Conservation (phyloP, 2,888 invertebrate genomes). For the Drosophila affinis region DNA sequence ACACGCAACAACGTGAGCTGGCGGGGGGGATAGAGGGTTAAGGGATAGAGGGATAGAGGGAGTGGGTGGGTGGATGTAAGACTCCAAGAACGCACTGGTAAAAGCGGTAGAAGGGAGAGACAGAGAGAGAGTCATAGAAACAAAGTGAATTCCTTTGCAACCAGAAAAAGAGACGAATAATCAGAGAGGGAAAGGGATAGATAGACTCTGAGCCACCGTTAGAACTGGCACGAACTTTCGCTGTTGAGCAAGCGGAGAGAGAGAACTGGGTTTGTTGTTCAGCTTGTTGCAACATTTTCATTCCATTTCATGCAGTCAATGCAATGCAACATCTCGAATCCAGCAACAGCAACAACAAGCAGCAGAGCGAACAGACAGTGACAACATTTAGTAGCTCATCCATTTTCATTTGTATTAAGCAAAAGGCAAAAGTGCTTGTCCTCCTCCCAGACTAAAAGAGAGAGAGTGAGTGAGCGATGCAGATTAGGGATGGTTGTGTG, state of each 20-base stretch:
- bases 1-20: slow-evolving; percentile 43
- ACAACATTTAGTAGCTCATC: slow-evolving; percentile 77
- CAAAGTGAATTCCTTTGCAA: slow-evolving; percentile 42
- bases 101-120: not conserved
- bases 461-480: not conserved
- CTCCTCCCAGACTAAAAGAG: not conserved
- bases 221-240: slow-evolving; percentile 14
- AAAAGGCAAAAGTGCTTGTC: slow-evolving; percentile 60
- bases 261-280: slow-evolving; percentile 43
- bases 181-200: not conserved
- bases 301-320: slow-evolving; percentile 66
- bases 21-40: not conserved
- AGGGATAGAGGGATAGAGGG: not conserved
- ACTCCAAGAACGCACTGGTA: not conserved
- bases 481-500: not conserved
- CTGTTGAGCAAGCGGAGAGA: not conserved
- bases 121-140: slow-evolving; percentile 33
- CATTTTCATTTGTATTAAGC: slow-evolving; percentile 78
- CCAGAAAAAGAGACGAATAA: not conserved
- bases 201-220: not conserved
- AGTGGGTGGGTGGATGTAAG: not conserved
- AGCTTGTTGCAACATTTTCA: slow-evolving; percentile 68
- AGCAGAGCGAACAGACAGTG: slow-evolving; percentile 36
- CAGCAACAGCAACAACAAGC: slow-evolving; percentile 28
- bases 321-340: slow-evolving; percentile 46